Percentiles rank a stretch among this genome's conserved stretches.
These are phyloP conservation scores for Chloroclystis v-ata DNA, from an alignment of 2,888 invertebrate species.

Conservation along the genomic window DNA sequence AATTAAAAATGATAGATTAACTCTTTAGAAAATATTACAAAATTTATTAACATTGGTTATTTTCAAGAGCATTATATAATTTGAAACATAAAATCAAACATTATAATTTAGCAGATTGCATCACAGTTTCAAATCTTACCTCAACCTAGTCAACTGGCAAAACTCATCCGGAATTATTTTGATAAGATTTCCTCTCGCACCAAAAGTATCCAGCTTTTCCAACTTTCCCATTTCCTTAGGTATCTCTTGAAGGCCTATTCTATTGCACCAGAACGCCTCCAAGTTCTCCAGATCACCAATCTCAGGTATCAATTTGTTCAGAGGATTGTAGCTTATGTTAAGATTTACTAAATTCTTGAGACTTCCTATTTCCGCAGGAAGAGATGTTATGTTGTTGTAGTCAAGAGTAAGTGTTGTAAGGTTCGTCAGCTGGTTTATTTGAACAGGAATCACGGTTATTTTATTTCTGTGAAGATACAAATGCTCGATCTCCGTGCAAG, in stretches of 20 bases:
- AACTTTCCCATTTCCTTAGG: slow-evolving; percentile 81
- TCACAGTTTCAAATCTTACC: slow-evolving; percentile 45
- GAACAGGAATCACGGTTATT: slow-evolving; percentile 68
- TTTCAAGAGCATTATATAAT: no score
- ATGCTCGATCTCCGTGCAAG: slow-evolving; percentile 77
- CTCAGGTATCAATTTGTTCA: slow-evolving; percentile 76
- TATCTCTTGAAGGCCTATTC: slow-evolving; percentile 72
- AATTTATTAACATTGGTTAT: no score
- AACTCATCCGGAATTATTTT: slow-evolving; percentile 77
- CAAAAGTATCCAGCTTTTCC: slow-evolving; percentile 80
- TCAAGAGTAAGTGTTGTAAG: slow-evolving; percentile 81
- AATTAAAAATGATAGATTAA: no score
- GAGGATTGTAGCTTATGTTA: slow-evolving; percentile 82
- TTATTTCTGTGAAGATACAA: slow-evolving; percentile 82
- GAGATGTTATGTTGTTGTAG: slow-evolving; percentile 79
- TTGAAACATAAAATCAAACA: no score
- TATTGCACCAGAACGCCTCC: slow-evolving; percentile 84
- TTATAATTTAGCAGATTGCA: background rate
- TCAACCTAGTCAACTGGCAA: slow-evolving; percentile 74
- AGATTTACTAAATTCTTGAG: slow-evolving; percentile 79
- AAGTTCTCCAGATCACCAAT: slow-evolving; percentile 79
- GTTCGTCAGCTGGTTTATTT: slow-evolving; percentile 73
- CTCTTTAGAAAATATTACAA: no score
- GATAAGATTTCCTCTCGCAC: slow-evolving; percentile 81
- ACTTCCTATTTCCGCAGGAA: slow-evolving; percentile 79